Evolutionary conservation across 2,797 vertebrate genomes (phyloP), one percentile per base, ranked within the genome.

Genomic region (Ptychobarbus kaznakovi): DNA sequence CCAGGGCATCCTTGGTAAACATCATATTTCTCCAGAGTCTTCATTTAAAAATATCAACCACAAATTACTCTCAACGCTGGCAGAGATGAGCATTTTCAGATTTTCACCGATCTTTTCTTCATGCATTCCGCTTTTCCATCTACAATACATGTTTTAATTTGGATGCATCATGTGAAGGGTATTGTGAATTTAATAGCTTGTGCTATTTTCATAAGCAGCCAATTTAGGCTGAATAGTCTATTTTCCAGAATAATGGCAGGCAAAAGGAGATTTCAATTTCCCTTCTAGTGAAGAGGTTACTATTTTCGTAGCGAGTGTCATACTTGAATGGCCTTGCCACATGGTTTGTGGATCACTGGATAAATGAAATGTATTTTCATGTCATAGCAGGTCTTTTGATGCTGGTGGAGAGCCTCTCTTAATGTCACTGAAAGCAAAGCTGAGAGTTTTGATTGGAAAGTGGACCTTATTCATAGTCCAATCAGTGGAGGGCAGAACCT

Each of bases 201-300:
- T 16, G 63, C 63, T 66, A 66, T 66, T 77, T 61, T 38, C 75
- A 80, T 15, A 32, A 66, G 61, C 1, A 46, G 42, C 40, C 77
- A 80, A 22, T 65, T 66, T 80, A 66, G 32, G 35, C 77, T 66
- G 42, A 66, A 66, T 22, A 80, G 25, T 66, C 25, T 35, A 66
- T 78, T 78, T 20, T 78, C 38, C 76, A 44, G 22, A 61, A 78
- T 78, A 78, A 61, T 25, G 22, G 8, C 38, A 78, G n/a, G 53
- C 75, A 49, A 65, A 80, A 11, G 22, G 18, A 65, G 40, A 11
- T 80, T 80, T 46, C 0, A 80, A 80, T 46, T 65, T 65, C 15
- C 38, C 13, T 63, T 63, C 3, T 0, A 44, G 40, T 13, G 25
- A 66, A 49, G 16, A 49, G 58, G 77, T 49, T 63, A 32, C 77